phyloP scores from a whole-genome alignment of 2,113 vertebrate species.

The Eptesicus fuscus region DNA sequence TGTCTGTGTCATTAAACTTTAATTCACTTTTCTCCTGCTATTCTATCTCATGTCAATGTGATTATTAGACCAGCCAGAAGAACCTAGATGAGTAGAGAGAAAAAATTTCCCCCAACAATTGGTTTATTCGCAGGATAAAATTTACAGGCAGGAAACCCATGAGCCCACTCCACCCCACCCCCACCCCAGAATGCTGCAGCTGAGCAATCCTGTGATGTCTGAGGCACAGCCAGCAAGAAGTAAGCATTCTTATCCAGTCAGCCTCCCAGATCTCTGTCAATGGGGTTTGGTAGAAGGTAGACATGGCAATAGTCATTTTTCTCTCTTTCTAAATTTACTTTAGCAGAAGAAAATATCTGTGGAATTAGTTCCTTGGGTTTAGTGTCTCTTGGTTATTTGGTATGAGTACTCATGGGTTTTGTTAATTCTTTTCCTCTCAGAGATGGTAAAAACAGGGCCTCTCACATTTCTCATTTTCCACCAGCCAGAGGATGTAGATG shows the following conservation, averaged over 20 bases:
- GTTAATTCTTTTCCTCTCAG: background rate
- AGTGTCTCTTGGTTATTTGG: background rate
- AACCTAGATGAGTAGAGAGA: background rate
- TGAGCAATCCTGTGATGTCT: background rate
- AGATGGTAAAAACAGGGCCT: background rate
- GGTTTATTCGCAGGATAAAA: background rate
- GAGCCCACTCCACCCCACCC: background rate
- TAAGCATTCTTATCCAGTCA: background rate
- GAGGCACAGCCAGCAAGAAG: background rate
- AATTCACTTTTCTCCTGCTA: background rate
- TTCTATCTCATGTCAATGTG: background rate
- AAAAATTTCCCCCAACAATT: background rate
- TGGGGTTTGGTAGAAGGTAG: background rate
- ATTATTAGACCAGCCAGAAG: background rate
- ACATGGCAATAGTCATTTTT: background rate
- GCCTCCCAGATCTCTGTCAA: background rate
- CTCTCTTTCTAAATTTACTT: background rate
- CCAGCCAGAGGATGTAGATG: background rate
- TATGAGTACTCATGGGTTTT: background rate
- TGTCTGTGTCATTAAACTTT: background rate
- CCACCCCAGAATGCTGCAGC: background rate
- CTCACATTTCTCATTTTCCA: background rate
- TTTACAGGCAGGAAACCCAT: background rate
- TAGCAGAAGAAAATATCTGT: background rate
- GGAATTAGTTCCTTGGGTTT: background rate